Evolutionary conservation across 1,140 invertebrate genomes (phyloP), one percentile per base, ranked within the genome.

Genomic region (Wiebesia pumilae): DNA sequence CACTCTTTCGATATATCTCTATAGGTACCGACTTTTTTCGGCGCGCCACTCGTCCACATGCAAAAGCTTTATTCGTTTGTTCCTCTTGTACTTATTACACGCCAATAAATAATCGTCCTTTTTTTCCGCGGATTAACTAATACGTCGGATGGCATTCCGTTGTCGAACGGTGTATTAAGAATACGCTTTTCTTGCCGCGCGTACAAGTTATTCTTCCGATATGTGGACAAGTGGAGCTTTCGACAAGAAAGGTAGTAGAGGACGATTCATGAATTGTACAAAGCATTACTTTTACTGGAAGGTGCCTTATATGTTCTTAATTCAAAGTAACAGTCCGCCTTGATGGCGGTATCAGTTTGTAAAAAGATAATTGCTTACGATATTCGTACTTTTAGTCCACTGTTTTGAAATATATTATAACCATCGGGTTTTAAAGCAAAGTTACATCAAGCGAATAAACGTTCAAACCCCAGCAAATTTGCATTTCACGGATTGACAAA

Each of bases 1-100:
- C 40, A 24, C 80, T 82, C 62, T 71, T 69, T 82, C 80, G 65
- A 69, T 14, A 65, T 81, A 81, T 81, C 54, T 40, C 58, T 24
- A 62, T 62, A 62, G 58, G 27, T 27, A 62, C 4, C 14, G 24
- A 24, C 58, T 62, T 62, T 62, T 54, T 54, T 54, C 51, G 51
- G 16, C 51, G 51, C 51, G 51, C 43, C 43, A 47, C 51, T 10
- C 51, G 19, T 54, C 9, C 19, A 54, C 9, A 54, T 54, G 51
- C 14, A 16, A 4, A 62, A 62, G n/a, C 77, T 79, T 51, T 54
- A 77, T 77, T 21, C 47, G 7, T 33, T 75, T 33, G 12, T 33
- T 38, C 12, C 38, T 12, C 38, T 19, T 43, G 2, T 75, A n/a
- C 38, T 75, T 43, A 75, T 43, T 75, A 75, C 38, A 75, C 38